Evolutionary conservation across 2,888 invertebrate genomes (phyloP).

Genomic region (Stegophylla sp.): DNA sequence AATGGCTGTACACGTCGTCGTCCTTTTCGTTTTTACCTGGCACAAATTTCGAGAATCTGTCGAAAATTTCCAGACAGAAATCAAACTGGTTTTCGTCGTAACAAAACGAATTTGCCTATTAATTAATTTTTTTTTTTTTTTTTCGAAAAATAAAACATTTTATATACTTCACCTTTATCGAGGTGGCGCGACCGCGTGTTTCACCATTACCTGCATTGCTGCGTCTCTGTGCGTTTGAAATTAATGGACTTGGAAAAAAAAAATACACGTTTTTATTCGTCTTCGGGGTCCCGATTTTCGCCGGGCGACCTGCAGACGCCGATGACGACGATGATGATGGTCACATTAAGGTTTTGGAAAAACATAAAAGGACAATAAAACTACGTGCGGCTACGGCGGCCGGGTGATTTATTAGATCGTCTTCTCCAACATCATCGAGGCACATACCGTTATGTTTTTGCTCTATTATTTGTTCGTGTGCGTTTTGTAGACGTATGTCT

Average conservation of each 20-base stretch:
- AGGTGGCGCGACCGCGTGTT: background rate
- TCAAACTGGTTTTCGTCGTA: constrained; percentile 41
- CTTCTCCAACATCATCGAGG: background rate
- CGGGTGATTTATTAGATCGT: constrained; percentile 42
- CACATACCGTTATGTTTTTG: constrained; percentile 24
- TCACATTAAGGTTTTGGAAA: background rate
- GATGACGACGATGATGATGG: background rate
- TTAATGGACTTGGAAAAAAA: constrained; percentile 35
- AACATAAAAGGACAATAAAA: constrained; percentile 34
- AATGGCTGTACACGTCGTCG: constrained; percentile 21
- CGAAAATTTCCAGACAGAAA: constrained; percentile 4
- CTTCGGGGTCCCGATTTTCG: background rate
- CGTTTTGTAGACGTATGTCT: background rate
- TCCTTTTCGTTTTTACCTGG: constrained; percentile 23
- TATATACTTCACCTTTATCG: background rate
- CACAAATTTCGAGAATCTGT: constrained; percentile 36
- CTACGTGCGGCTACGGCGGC: background rate
- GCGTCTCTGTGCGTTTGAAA: background rate
- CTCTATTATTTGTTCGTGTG: constrained; percentile 29
- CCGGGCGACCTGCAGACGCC: background rate
- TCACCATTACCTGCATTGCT: background rate
- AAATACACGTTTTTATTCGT: constrained; percentile 28
- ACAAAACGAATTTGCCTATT: too few relatives aligned
- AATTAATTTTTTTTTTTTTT: constrained; percentile 41
- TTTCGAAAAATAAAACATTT: background rate